Conservation (phyloP, 2,797 vertebrate species). For the Parauchenoglanis ngamensis region DNA sequence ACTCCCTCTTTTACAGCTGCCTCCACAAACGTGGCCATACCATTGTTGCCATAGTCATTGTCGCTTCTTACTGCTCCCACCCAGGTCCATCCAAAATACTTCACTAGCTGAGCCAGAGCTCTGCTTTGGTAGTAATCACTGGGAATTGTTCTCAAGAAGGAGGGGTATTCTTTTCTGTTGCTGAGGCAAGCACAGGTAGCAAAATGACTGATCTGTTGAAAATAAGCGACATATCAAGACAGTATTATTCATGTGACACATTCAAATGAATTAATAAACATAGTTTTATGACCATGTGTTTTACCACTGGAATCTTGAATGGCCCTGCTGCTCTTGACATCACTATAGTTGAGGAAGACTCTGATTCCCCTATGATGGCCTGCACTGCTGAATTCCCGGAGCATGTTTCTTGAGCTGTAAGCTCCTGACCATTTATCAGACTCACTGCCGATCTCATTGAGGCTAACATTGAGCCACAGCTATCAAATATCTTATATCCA, state of each 20-base stretch:
- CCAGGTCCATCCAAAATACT: conserved; percentile 67
- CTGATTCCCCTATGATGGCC: conserved; percentile 69
- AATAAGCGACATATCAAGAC: background rate
- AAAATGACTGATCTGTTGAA: conserved; percentile 66
- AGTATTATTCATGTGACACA: background rate
- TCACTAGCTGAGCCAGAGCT: conserved; percentile 65
- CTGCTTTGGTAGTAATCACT: conserved; percentile 68
- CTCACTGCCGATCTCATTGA: conserved; percentile 70
- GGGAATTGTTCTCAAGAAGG: conserved; percentile 68
- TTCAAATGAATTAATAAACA: background rate
- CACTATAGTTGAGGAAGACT: conserved; percentile 75
- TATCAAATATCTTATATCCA: conserved; percentile 68
- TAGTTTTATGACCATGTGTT: background rate
- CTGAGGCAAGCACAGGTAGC: conserved; percentile 66
- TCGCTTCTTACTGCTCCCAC: conserved; percentile 66
- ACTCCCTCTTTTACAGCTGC: conserved; percentile 60
- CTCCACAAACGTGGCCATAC: conserved; percentile 63
- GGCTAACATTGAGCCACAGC: conserved; percentile 69
- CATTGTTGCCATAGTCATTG: conserved; percentile 67
- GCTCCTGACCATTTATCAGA: conserved; percentile 69
- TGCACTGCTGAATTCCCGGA: conserved; percentile 61
- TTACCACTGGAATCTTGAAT: conserved; percentile 67
- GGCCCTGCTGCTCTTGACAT: conserved; percentile 70
- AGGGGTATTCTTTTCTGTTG: conserved; percentile 62
- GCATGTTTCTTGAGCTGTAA: conserved; percentile 60